Evolutionary conservation across 2,113 vertebrate species (phyloP), one percentile per base, ranked within the genome.

Genomic region (Grus americana): DNA sequence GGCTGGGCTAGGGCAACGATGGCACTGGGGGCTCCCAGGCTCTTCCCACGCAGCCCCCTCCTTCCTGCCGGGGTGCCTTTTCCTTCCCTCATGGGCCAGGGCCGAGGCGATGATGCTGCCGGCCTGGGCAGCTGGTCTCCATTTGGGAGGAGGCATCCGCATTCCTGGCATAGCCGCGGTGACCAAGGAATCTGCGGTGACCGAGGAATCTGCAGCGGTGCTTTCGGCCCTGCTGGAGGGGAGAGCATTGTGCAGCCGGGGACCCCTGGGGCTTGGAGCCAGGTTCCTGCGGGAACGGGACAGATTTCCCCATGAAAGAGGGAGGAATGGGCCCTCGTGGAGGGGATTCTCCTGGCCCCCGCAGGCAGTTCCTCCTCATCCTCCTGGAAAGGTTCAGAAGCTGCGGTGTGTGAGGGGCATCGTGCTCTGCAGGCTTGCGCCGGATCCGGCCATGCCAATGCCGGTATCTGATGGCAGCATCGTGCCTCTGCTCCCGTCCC

Each of bases 91-190:
- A 0, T 0, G 5, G 71, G 61, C 30, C 1, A 3, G 57, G 63
- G 34, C 46, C 0, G 4, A 27, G 80, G 42, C 7, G 10, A 57
- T 38, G 93, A 71, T 88, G 95, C 79, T 89, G 95, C 72, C 1
- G 78, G 66, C 65, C 73, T 2, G 57, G 91, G 93, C 95, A 95
- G 96, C 95, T 96, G 96, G 72, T 89, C 93, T 96, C 57, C 91
- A 95, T 97, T 93, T 95, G 78, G 86, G 93, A 95, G 95, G 96
- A 91, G 91, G 89, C 91, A 5, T 36, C 76, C 65, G 4, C 96
- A 97, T 97, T 97, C 96, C 96, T 96, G 95, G 93, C 95, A 97
- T 97, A 97, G 95, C 80, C 79, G 93, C 7, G 93, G 95, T 92
- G 94, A 89, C 95, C 59, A 5, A 95, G 95, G 95, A 97, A 97